These are phyloP conservation scores for Cynopterus brachyotis DNA, from an alignment of 2,113 vertebrate genomes.

Conservation along the genomic window DNA sequence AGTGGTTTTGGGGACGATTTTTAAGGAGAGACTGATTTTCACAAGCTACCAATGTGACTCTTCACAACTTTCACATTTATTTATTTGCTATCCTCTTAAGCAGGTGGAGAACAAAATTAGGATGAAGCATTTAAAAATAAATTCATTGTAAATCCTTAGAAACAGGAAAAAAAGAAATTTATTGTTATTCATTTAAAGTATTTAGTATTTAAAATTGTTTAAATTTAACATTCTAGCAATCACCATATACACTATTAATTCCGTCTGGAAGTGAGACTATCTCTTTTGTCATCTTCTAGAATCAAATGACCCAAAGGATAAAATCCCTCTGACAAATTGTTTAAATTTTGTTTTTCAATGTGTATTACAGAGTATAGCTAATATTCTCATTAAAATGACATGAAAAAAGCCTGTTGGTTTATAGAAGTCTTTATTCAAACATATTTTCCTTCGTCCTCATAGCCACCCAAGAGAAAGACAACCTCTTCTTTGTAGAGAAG, in stretches of 20 bases:
- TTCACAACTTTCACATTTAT: not conserved
- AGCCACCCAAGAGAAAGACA: not conserved
- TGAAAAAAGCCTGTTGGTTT: not conserved
- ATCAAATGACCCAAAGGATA: not conserved
- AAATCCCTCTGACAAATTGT: not conserved
- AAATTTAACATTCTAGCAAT: not conserved
- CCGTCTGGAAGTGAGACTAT: not conserved
- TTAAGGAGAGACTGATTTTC: not conserved
- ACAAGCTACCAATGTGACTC: not conserved
- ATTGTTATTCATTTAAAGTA: not conserved
- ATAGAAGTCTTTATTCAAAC: not conserved
- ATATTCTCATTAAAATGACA: not conserved
- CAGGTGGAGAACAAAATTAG: not conserved
- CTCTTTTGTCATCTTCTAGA: not conserved
- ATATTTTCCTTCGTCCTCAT: not conserved
- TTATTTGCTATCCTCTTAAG: not conserved
- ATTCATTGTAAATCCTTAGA: not conserved
- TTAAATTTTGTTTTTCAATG: not conserved
- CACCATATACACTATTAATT: not conserved
- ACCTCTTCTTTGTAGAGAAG: not conserved
- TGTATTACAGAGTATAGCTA: not conserved
- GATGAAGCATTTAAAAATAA: conserved; percentile 30
- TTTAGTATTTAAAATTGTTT: not conserved
- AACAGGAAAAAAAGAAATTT: not conserved
- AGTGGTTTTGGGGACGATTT: not conserved